Conservation (phyloP, 2,888 invertebrate species). For the Lydus trimaculatus region DNA sequence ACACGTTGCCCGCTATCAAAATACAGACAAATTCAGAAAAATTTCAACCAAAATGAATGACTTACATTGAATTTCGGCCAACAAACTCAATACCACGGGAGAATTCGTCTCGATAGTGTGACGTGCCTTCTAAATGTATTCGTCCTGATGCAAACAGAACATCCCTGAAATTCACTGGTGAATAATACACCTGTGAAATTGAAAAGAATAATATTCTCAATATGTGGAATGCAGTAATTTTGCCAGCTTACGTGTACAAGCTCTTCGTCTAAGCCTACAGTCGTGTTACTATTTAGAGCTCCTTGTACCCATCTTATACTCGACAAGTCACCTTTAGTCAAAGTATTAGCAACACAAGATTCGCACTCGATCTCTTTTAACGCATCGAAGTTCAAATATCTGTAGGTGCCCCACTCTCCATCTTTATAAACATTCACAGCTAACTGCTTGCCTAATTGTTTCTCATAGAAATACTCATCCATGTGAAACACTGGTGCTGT, state of each 20-base stretch:
- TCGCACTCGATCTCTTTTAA: constrained; percentile 64
- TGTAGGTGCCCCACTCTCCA: constrained; percentile 71
- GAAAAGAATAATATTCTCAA: constrained; percentile 30
- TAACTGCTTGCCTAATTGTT: constrained; percentile 75
- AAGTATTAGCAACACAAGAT: constrained; percentile 94
- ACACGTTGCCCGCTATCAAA: constrained; percentile 68
- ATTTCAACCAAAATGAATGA: constrained; percentile 3
- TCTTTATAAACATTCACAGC: constrained; percentile 79
- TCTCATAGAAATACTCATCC: constrained; percentile 64
- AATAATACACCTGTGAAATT: constrained; percentile 64
- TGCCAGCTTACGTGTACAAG: constrained; percentile 11
- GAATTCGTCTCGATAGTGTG: constrained; percentile 76
- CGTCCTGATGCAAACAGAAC: constrained; percentile 33
- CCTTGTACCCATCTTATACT: constrained; percentile 95
- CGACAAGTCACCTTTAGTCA: constrained; percentile 91
- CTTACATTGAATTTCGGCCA: constrained; percentile 56
- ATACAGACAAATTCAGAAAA: no score
- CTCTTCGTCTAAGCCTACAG: not conserved
- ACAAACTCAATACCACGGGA: constrained; percentile 75
- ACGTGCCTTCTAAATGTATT: not conserved
- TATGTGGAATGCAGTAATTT: no score
- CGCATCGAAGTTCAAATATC: constrained; percentile 75
- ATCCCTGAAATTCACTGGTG: constrained; percentile 92
- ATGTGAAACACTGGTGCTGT: constrained; percentile 71
- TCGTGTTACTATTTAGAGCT: constrained; percentile 63